phyloP scores from a whole-genome alignment of 2,113 vertebrate genomes.

The Philantomba maxwellii region DNA sequence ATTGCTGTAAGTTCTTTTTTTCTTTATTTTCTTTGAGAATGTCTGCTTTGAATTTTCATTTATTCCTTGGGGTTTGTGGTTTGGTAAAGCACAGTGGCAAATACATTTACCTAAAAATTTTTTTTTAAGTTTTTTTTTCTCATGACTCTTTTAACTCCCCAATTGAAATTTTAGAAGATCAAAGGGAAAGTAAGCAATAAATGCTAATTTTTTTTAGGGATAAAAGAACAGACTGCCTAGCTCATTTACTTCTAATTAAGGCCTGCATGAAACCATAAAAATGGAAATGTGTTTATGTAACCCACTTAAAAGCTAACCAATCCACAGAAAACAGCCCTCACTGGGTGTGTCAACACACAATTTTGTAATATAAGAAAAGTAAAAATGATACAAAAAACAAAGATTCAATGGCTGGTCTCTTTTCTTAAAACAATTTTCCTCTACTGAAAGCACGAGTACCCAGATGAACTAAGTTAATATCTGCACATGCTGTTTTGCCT shows the following conservation, averaged over 20 bases:
- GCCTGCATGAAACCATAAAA: conserved; percentile 15
- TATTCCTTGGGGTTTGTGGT: neutral
- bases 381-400: neutral
- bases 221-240: neutral
- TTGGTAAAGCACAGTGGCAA: conserved; percentile 17
- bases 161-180: conserved; percentile 20
- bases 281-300: conserved; percentile 38
- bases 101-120: conserved; percentile 2
- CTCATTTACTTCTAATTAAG: conserved; percentile 41
- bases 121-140: neutral
- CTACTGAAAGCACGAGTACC: neutral
- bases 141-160: neutral
- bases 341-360: neutral
- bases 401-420: neutral
- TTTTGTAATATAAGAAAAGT: conserved; percentile 14
- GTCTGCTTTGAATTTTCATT: conserved; percentile 34
- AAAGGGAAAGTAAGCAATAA: conserved; percentile 28
- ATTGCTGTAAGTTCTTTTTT: neutral
- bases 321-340: neutral
- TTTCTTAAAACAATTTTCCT: conserved; percentile 30
- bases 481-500: neutral
- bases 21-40: neutral
- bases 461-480: neutral
- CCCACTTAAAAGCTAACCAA: conserved; percentile 18
- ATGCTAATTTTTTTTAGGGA: conserved; percentile 17